These are phyloP conservation scores for Holacanthella duospinosa DNA, from an alignment of 2,888 invertebrate genomes.

Conservation along the genomic window DNA sequence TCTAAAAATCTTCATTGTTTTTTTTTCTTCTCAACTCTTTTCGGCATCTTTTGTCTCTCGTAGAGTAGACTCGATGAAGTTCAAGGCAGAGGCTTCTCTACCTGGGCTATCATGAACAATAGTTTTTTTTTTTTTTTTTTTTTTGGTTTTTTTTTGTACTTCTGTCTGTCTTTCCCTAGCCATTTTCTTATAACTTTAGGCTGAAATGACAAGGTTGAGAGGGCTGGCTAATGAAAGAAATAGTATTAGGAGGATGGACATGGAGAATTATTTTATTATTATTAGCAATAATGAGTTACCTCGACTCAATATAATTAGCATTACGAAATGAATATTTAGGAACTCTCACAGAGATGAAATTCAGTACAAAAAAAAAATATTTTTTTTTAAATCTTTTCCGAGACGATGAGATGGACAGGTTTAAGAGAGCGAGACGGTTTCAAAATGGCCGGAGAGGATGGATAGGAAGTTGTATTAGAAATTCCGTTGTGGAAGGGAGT, in stretches of 20 bases:
- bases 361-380: background rate
- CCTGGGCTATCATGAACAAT: too few species aligned
- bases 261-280: background rate
- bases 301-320: background rate
- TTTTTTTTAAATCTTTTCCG: background rate
- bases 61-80: too few species aligned
- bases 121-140: too few species aligned
- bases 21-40: too few species aligned
- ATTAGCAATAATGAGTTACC: background rate
- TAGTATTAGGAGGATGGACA: background rate
- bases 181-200: too few species aligned
- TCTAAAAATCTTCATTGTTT: too few species aligned
- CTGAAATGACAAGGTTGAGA: background rate
- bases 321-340: background rate
- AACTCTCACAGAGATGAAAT: too few species aligned
- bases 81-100: too few species aligned
- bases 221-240: background rate
- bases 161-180: too few species aligned
- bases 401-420: conserved; percentile 4
- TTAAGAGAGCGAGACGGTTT: conserved; percentile 5
- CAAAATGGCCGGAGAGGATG: background rate
- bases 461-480: background rate
- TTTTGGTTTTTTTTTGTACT: too few species aligned
- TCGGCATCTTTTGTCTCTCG: too few species aligned
- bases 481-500: background rate